Evolutionary conservation across 2,888 invertebrate genomes (phyloP), one percentile per base, ranked within the genome.

Genomic region (Rotaria sp.): DNA sequence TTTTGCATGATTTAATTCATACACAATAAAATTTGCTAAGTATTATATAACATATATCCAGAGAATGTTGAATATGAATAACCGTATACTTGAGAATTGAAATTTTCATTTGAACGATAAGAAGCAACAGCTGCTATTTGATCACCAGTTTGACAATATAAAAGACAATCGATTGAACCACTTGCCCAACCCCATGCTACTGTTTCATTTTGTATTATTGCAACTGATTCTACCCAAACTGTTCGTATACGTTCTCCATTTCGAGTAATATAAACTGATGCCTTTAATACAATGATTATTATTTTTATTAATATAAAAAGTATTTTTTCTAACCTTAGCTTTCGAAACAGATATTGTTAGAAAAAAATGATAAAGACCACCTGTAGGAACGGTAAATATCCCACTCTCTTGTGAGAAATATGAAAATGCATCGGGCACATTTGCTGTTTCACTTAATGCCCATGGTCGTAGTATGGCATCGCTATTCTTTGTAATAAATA

Each of bases 51-150:
- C 80, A 80, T 80, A 80, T 45, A 41, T 26, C 80, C 80, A 21
- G 80, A 80, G n/a, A 80, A 80, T 45, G 80, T 80, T 41, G 80
- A 45, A n/a, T 80, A 80, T 4, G 80, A 80, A 45, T 80, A 80
- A 80, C 80, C 80, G 15, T 45, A 80, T 7, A 80, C 80, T 26
- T 80, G 45, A 26, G 80, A 80, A 80, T 80, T 80, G 26, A 80
- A 80, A 80, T 80, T 80, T 80, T 80, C 80, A 45, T 80, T 41
- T 10, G 80, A 15, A 45, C 80, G 80, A 80, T 45, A 80, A 26
- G 80, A 15, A 26, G 80, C 80, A 10, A 80, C 21, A 8, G 45
- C 5, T 10, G 3, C 26, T 80, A 80, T 80, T 80, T n/a, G 80
- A 80, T 80, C 80, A 45, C 80, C 80, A 15, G 45, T n/a, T 45